Percentiles rank a stretch among this genome's conserved stretches.
Conservation (phyloP, 1,140 invertebrate species). For the Micrasema longulum region DNA sequence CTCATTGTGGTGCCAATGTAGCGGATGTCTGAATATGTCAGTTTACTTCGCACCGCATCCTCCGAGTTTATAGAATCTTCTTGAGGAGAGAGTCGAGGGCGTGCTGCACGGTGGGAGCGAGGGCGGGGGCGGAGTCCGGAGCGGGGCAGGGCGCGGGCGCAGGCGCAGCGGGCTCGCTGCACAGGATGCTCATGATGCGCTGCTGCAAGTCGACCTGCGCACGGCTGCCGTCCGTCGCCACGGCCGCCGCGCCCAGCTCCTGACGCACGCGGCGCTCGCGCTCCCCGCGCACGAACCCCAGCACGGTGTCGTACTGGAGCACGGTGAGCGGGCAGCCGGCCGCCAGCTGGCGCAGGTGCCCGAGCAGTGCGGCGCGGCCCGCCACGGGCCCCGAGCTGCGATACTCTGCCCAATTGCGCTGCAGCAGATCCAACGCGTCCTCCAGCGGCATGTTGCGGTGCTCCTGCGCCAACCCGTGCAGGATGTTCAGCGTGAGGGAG, state of each 20-base stretch:
- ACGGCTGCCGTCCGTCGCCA: conserved; percentile 60
- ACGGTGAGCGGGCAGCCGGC: conserved; percentile 84
- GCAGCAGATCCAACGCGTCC: conserved; percentile 84
- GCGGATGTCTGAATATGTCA: no score
- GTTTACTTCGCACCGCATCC: no score
- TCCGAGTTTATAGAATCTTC: conserved; percentile 59
- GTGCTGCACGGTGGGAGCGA: conserved; percentile 70
- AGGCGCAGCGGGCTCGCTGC: conserved; percentile 68
- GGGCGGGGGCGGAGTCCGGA: conserved; percentile 36
- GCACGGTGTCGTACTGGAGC: conserved; percentile 83
- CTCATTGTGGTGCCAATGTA: no score
- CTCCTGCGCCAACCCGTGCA: conserved; percentile 92
- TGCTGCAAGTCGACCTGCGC: conserved; percentile 83
- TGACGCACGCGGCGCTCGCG: conserved; percentile 76
- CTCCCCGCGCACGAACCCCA: conserved; percentile 76
- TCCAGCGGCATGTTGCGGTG: conserved; percentile 96
- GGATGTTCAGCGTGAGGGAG: conserved; percentile 90
- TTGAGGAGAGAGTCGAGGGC: conserved; percentile 80
- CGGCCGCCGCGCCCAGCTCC: conserved; percentile 73
- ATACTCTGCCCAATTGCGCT: conserved; percentile 84
- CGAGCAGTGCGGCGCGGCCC: conserved; percentile 75
- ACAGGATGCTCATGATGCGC: conserved; percentile 86
- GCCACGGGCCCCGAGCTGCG: conserved; percentile 67
- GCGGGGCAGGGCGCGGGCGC: conserved; percentile 30
- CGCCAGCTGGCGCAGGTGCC: conserved; percentile 82